Evolutionary conservation across 37 sponge, comb jelly and placozoan genomes (phyloP).

Genomic region (Geodia barretti): DNA sequence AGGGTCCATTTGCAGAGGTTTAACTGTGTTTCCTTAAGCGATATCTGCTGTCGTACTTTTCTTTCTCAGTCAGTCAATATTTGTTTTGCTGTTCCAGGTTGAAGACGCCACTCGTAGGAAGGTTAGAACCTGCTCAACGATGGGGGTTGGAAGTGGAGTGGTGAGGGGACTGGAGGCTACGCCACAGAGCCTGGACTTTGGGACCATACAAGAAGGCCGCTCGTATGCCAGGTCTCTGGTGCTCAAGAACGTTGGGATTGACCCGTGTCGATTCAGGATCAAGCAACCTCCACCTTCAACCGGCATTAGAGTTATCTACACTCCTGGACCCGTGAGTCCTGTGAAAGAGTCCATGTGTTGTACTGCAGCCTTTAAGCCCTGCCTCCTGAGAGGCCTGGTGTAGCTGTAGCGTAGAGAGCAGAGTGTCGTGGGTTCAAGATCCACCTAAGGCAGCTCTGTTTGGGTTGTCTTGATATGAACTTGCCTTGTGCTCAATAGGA

Average conservation of each 20-base stretch:
- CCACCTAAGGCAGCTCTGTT: too few species aligned
- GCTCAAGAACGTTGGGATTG: constrained; percentile 83
- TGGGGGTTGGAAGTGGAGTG: constrained; percentile 9
- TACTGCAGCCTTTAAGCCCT: background rate
- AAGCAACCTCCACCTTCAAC: constrained; percentile 91
- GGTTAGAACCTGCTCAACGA: constrained; percentile 66
- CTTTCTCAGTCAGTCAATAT: too few species aligned
- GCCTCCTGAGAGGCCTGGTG: too few species aligned
- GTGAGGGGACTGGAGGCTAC: constrained; percentile 73
- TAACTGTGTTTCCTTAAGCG: too few species aligned
- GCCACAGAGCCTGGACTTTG: constrained; percentile 84
- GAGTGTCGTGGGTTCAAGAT: too few species aligned
- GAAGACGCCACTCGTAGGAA: constrained; percentile 82
- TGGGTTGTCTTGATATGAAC: too few species aligned
- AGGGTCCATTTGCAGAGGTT: too few species aligned
- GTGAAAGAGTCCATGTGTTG: background rate
- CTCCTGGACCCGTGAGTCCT: constrained; percentile 80
- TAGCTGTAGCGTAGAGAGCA: too few species aligned
- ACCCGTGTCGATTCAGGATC: constrained; percentile 80
- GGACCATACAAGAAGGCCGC: constrained; percentile 74
- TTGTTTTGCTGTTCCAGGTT: constrained; percentile 50
- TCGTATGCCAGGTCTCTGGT: constrained; percentile 66
- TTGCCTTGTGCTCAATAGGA: too few species aligned
- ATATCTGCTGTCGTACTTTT: too few species aligned
- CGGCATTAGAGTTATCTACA: constrained; percentile 70